Conservation (phyloP, 1,140 invertebrate species). For the Leptinotarsa defecta region DNA sequence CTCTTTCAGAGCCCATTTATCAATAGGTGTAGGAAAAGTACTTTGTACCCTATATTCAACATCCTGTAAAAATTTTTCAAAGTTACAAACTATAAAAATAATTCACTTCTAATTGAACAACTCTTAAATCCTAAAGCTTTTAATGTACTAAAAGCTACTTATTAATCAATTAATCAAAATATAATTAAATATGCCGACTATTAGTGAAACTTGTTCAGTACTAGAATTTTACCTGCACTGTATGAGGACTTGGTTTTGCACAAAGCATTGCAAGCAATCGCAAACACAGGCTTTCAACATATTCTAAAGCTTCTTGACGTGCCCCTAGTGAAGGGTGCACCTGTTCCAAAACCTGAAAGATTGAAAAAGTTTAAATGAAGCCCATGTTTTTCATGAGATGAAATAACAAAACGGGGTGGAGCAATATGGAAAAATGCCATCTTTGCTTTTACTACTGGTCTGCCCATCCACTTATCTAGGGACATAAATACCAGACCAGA, state of each 20-base stretch:
- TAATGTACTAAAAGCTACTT: too few species aligned
- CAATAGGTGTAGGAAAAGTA: constrained; percentile 91
- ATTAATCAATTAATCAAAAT: background rate
- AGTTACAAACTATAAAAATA: too few species aligned
- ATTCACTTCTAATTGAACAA: too few species aligned
- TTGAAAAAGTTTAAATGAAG: background rate
- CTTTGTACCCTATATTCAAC: constrained; percentile 89
- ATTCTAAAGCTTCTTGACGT: constrained; percentile 88
- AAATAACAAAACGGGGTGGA: too few species aligned
- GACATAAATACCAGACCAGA: too few species aligned
- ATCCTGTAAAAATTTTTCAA: constrained; percentile 63
- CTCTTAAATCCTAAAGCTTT: too few species aligned
- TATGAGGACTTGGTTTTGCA: constrained; percentile 79
- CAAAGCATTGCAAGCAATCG: constrained; percentile 87
- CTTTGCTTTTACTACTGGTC: too few species aligned
- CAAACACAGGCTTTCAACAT: constrained; percentile 90
- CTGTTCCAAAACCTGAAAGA: constrained; percentile 81
- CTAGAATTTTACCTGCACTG: constrained; percentile 63
- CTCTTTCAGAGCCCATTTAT: constrained; percentile 89
- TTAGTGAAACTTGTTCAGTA: background rate
- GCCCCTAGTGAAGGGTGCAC: constrained; percentile 86
- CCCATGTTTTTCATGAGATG: too few species aligned
- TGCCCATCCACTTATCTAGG: too few species aligned
- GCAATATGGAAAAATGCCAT: too few species aligned
- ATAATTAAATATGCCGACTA: background rate